A percentile compares a stretch with the other conserved stretches of the same genome.
These are phyloP conservation scores for Pissodes strobi DNA, from an alignment of 1,140 invertebrate genomes.

Conservation along the genomic window DNA sequence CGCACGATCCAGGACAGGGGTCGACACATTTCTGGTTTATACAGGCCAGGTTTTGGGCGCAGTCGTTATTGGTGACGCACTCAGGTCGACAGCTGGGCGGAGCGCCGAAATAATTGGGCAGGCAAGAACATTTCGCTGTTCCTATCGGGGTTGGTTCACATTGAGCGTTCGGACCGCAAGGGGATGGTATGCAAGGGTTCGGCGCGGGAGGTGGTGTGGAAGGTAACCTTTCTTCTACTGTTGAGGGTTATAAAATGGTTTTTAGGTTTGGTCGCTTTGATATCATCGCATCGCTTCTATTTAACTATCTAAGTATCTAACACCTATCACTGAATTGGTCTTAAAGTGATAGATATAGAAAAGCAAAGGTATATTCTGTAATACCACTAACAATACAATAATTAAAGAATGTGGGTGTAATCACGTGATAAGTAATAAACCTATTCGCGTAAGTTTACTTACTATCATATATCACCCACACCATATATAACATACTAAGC, in stretches of 20 bases:
- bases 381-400: too few species aligned
- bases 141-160: slow-evolving; percentile 64
- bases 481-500: too few species aligned
- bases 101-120: slow-evolving; percentile 65
- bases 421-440: too few species aligned
- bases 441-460: too few species aligned
- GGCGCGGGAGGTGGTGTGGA: slow-evolving; percentile 40
- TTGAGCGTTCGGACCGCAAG: slow-evolving; percentile 76
- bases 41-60: slow-evolving; percentile 64
- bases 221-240: slow-evolving; percentile 43
- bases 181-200: slow-evolving; percentile 73
- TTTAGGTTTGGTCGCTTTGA: neutral
- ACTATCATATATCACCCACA: too few species aligned
- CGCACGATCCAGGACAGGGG: slow-evolving; percentile 78
- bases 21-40: slow-evolving; percentile 71
- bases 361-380: neutral
- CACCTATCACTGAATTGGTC: neutral
- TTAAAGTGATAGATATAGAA: neutral
- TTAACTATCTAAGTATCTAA: neutral
- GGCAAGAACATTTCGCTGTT: slow-evolving; percentile 65
- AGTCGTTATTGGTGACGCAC: slow-evolving; percentile 69
- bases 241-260: slow-evolving; percentile 8
- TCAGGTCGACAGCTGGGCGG: slow-evolving; percentile 71
- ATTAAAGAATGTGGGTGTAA: too few species aligned
- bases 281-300: neutral